Percentiles rank a stretch among this genome's conserved stretches.
These are phyloP conservation scores for Propsilocerus akamusi DNA, from an alignment of 1,140 invertebrate species.

Conservation along the genomic window DNA sequence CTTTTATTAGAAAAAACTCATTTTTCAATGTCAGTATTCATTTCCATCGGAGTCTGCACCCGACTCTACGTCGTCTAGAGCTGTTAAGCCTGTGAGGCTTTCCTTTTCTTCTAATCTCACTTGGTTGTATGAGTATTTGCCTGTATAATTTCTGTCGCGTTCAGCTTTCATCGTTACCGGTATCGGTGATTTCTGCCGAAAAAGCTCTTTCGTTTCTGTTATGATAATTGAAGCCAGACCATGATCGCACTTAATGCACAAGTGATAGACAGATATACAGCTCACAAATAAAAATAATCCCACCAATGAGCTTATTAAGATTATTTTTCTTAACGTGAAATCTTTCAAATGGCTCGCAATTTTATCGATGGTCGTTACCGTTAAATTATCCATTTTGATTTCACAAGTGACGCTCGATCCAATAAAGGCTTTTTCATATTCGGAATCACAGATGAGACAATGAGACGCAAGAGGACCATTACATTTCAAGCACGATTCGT, in stretches of 20 bases:
- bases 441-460: slow-evolving; percentile 16
- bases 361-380: neutral
- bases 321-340: neutral
- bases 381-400: neutral
- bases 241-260: neutral
- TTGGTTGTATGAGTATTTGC: no score
- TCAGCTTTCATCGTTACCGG: no score
- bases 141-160: no score
- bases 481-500: slow-evolving; percentile 15
- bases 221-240: neutral
- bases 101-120: no score
- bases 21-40: no score
- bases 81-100: no score
- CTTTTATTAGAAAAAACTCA: no score
- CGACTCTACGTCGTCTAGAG: no score
- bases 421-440: neutral
- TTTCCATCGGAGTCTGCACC: no score
- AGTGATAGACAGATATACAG: neutral
- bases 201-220: neutral
- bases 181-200: no score
- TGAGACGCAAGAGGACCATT: slow-evolving; percentile 13
- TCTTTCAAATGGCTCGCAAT: neutral
- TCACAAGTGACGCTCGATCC: neutral
- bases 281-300: neutral
- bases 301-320: neutral